These are phyloP conservation scores for Eulemur rubriventer DNA, from an alignment of 2,797 vertebrate genomes.

Conservation along the genomic window DNA sequence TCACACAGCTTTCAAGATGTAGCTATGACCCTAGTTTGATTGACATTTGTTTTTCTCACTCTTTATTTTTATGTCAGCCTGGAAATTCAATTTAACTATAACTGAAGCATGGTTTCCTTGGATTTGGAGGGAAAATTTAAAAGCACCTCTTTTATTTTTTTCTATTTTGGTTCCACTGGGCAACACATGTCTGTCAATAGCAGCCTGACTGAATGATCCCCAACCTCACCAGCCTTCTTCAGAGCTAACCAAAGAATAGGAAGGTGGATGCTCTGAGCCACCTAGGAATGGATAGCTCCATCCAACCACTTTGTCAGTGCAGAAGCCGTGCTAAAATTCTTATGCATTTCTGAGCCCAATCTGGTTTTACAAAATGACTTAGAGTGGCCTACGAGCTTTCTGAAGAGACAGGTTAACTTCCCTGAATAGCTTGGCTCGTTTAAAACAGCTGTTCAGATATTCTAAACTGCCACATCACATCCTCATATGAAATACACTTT, in stretches of 20 bases:
- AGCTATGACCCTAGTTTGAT: not conserved
- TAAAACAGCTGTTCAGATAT: conserved; percentile 79
- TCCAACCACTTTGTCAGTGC: conserved; percentile 19
- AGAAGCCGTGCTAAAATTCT: conserved; percentile 50
- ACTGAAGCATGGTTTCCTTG: not conserved
- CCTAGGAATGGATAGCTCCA: not conserved
- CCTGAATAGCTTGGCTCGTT: conserved; percentile 73
- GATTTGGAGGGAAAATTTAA: not conserved
- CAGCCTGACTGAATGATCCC: not conserved
- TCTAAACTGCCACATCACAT: conserved; percentile 76
- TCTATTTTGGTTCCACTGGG: not conserved
- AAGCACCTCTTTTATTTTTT: not conserved
- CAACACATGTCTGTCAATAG: not conserved
- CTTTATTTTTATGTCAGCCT: not conserved
- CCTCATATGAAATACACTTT: conserved; percentile 78
- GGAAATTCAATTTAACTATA: not conserved
- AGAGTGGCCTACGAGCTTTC: conserved; percentile 64
- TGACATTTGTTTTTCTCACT: not conserved
- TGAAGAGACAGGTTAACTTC: conserved; percentile 66
- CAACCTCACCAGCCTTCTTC: not conserved
- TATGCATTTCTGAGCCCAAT: conserved; percentile 39
- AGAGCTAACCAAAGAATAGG: not conserved
- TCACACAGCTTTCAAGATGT: not conserved
- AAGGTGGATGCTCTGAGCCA: not conserved
- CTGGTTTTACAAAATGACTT: conserved; percentile 68